Evolutionary conservation across 2,113 vertebrate genomes (phyloP).

Genomic region (Orcinus orca): DNA sequence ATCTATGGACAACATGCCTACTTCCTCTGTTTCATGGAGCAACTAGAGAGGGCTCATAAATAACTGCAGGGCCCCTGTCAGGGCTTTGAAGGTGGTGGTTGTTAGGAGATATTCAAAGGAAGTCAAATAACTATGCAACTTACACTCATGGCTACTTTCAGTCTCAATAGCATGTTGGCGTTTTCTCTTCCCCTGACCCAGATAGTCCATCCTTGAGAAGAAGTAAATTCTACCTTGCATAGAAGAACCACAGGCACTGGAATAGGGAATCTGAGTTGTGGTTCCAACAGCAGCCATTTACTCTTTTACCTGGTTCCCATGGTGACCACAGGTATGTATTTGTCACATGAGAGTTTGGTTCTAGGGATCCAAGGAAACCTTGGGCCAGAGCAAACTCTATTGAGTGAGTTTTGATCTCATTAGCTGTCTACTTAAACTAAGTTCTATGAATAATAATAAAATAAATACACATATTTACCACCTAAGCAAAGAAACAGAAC

Average conservation of each 20-base stretch:
- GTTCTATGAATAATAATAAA: neutral
- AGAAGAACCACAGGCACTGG: neutral
- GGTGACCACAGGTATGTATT: neutral
- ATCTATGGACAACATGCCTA: neutral
- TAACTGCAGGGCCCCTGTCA: neutral
- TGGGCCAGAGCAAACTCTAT: neutral
- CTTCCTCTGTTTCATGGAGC: neutral
- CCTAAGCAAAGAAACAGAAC: neutral
- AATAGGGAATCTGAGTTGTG: neutral
- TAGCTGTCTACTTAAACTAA: neutral
- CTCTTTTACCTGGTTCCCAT: neutral
- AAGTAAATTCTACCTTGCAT: neutral
- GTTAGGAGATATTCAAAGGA: neutral
- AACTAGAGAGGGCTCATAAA: neutral
- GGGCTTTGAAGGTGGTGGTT: neutral
- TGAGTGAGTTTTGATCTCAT: neutral
- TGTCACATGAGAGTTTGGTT: neutral
- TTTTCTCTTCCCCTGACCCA: neutral
- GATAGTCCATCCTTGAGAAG: neutral
- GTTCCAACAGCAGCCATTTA: too few relatives aligned
- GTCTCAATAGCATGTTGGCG: neutral
- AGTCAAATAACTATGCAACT: neutral
- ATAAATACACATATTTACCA: neutral
- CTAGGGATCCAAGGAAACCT: neutral
- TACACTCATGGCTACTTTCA: neutral